Conservation (phyloP, 2,113 vertebrate species). For the Equus przewalskii region DNA sequence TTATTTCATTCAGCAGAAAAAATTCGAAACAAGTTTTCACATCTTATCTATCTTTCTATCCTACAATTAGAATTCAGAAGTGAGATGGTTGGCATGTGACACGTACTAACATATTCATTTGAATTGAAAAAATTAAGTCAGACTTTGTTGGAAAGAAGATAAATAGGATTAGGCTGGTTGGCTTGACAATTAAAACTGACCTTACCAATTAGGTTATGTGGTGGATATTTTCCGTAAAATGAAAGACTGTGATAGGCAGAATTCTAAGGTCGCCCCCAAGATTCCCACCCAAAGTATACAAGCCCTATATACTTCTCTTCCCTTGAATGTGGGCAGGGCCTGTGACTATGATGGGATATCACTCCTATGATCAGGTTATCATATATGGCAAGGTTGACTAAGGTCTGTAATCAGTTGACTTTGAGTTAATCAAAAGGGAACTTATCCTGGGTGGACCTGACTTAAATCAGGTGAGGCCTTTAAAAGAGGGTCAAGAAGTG, state of each 20-base stretch:
- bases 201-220: neutral
- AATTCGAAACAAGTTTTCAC: slow-evolving; percentile 45
- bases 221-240: slow-evolving; percentile 44
- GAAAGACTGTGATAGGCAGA: neutral
- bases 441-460: neutral
- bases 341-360: neutral
- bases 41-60: neutral
- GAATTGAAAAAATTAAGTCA: slow-evolving; percentile 49
- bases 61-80: slow-evolving; percentile 35
- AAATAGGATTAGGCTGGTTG: slow-evolving; percentile 22
- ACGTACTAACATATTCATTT: slow-evolving; percentile 29
- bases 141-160: slow-evolving; percentile 44
- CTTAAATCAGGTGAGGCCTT: neutral
- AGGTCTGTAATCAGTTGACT: neutral
- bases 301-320: neutral
- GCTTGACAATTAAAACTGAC: slow-evolving; percentile 33
- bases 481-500: neutral
- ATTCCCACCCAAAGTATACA: neutral
- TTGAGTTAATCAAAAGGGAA: neutral
- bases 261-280: neutral
- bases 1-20: slow-evolving; percentile 23
- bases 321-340: neutral
- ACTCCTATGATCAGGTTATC: neutral
- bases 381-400: neutral
- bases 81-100: neutral